A percentile compares a stretch with the other conserved stretches of the same genome.
Conservation (phyloP, 2,888 invertebrate genomes). For the Cerastis rubricosa region DNA sequence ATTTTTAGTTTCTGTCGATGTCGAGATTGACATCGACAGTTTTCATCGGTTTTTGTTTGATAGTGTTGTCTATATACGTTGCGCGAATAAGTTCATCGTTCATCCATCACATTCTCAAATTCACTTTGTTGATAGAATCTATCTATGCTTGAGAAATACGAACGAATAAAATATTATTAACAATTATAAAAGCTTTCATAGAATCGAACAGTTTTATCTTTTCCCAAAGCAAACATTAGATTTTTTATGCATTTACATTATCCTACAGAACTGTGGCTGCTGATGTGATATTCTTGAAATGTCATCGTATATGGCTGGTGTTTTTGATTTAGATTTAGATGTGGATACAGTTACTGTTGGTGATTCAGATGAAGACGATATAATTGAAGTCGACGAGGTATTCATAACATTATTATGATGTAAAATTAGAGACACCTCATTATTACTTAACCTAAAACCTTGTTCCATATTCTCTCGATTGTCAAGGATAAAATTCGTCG, state of each 20-base stretch:
- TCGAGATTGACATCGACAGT: neutral
- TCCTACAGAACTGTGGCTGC: slow-evolving; percentile 78
- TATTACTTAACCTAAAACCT: slow-evolving; percentile 86
- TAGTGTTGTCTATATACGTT: slow-evolving; percentile 39
- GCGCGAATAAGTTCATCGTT: slow-evolving; percentile 32
- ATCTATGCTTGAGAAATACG: slow-evolving; percentile 35
- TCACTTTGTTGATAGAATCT: slow-evolving; percentile 47
- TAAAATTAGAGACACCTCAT: slow-evolving; percentile 53
- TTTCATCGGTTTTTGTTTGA: neutral
- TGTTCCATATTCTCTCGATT: slow-evolving; percentile 91
- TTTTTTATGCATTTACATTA: slow-evolving; percentile 53
- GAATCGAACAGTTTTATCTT: slow-evolving; percentile 34
- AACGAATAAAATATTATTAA: slow-evolving; percentile 37
- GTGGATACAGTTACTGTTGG: slow-evolving; percentile 91
- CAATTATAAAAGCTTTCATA: slow-evolving; percentile 24
- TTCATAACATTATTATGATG: slow-evolving; percentile 72
- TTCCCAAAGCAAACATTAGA: slow-evolving; percentile 34
- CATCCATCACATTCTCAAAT: slow-evolving; percentile 40
- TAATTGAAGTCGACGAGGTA: slow-evolving; percentile 97
- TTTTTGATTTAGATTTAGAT: slow-evolving; percentile 98
- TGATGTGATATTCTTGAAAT: slow-evolving; percentile 90
- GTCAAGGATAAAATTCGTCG: slow-evolving; percentile 76
- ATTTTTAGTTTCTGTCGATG: slow-evolving; percentile 4
- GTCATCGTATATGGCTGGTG: slow-evolving; percentile 94
- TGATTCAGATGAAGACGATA: slow-evolving; percentile 97